Evolutionary conservation across 2,113 vertebrate genomes (phyloP), one percentile per base, ranked within the genome.

Genomic region (Syngnathus scovelli): DNA sequence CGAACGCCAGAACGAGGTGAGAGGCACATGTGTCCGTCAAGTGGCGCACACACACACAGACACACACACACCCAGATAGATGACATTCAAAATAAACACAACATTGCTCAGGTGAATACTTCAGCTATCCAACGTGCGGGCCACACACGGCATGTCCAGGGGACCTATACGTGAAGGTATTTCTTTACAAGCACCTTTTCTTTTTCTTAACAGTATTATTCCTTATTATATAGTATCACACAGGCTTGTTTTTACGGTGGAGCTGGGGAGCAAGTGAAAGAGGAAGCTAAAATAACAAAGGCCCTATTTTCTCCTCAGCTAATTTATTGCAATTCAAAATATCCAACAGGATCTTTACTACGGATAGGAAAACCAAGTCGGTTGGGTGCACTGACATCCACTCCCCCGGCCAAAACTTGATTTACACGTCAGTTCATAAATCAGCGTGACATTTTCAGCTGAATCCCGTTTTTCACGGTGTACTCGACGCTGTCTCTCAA

Each of bases 201-300:
- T 82, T 21, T 16, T 56, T 56, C 16, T 7, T 1, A 15, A 87
- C 66, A 72, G 48, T 60, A 78, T 84, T 69, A 86, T 87, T 85
- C 85, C 76, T 16, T 72, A 69, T 80, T 85, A 83, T 83, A 89
- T 84, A 86, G 70, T 72, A 80, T 81, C 77, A 87, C 85, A 84
- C 73, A n/a, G 68, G 71, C 69, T 77, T 67, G 66, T 89, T 89
- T 58, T 89, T 82, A 87, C 79, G 83, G 81, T 84, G 80, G 23
- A 51, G 69, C 68, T 83, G 83, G 81, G 83, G 80, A 71, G 68
- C 59, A 62, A 78, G 72, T 85, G 83, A 80, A 86, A 88, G 68
- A 70, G 69, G 70, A 88, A 81, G 80, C 82, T 88, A 84, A 79
- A 84, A 86, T 85, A 89, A 87, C 84, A 88, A 81, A 79, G 49